Conservation (phyloP, 1,140 invertebrate genomes). For the Diabrotica undecimpunctata region DNA sequence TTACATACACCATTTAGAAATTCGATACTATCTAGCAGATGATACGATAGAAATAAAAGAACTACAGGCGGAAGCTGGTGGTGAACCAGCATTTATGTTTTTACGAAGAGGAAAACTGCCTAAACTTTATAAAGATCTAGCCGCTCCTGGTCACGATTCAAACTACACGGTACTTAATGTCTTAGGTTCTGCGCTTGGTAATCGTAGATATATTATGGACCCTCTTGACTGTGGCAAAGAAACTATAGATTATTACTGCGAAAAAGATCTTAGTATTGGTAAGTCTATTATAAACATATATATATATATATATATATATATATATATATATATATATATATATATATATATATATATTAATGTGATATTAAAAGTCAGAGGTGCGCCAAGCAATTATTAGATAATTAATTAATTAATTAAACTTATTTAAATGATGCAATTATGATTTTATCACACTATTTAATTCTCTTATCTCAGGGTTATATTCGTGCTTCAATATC, state of each 20-base stretch:
- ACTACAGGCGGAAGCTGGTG: slow-evolving; percentile 62
- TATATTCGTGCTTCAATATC: too few species aligned
- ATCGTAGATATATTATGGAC: slow-evolving; percentile 60
- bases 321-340: too few species aligned
- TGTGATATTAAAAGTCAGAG: too few species aligned
- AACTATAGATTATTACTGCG: slow-evolving; percentile 61
- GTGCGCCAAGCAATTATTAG: too few species aligned
- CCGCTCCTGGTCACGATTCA: slow-evolving; percentile 56
- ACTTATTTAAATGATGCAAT: too few species aligned
- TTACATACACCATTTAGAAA: slow-evolving; percentile 67
- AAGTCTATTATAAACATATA: not conserved
- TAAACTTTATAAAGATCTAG: slow-evolving; percentile 59
- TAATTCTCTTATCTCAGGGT: too few species aligned
- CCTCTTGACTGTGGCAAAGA: slow-evolving; percentile 53
- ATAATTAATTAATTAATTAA: too few species aligned
- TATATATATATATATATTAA: too few species aligned
- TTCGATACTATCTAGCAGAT: slow-evolving; percentile 82
- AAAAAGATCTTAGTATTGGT: slow-evolving; percentile 76
- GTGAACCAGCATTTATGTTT: slow-evolving; percentile 67
- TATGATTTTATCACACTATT: too few species aligned
- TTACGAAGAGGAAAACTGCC: slow-evolving; percentile 74
- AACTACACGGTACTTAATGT: slow-evolving; percentile 68
- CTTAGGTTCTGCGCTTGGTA: slow-evolving; percentile 50
- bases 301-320: too few species aligned
- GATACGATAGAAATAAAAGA: slow-evolving; percentile 87